A percentile compares a stretch with the other conserved stretches of the same genome.
phyloP scores from a whole-genome alignment of 2,797 vertebrate genomes.

The Thunnus albacares region DNA sequence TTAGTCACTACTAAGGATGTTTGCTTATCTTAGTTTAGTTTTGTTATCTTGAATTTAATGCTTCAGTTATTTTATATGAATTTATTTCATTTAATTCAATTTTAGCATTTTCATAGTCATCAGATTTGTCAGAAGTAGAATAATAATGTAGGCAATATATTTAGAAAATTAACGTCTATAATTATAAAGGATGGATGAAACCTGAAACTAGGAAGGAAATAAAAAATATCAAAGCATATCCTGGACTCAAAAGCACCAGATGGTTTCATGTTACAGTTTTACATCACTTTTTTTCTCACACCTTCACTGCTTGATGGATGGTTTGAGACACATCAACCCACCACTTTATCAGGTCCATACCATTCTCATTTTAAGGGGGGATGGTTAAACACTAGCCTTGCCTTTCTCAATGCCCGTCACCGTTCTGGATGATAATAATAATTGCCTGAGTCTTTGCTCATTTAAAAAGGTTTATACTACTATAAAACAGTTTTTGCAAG shows the following conservation, averaged over 20 bases:
- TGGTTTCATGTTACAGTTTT: slow-evolving; percentile 51
- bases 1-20: background rate
- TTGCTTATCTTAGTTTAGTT: background rate
- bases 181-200: background rate
- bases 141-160: background rate
- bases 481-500: too few relatives aligned
- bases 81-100: background rate
- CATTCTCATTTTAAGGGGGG: slow-evolving; percentile 36
- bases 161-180: background rate
- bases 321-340: slow-evolving; percentile 55
- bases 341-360: slow-evolving; percentile 38
- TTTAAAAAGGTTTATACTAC: slow-evolving; percentile 17
- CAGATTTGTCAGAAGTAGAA: background rate
- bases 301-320: slow-evolving; percentile 55
- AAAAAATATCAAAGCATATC: too few relatives aligned
- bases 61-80: background rate
- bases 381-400: slow-evolving; percentile 22
- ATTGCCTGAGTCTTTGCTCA: slow-evolving; percentile 8
- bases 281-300: slow-evolving; percentile 37
- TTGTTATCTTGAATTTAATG: background rate
- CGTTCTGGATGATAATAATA: slow-evolving; percentile 13
- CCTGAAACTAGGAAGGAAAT: too few relatives aligned
- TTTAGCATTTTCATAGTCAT: background rate
- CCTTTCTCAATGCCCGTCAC: background rate
- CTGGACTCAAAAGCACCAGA: slow-evolving; percentile 32